Evolutionary conservation across 2,888 invertebrate genomes (phyloP).

Genomic region (Prosapia bicincta): DNA sequence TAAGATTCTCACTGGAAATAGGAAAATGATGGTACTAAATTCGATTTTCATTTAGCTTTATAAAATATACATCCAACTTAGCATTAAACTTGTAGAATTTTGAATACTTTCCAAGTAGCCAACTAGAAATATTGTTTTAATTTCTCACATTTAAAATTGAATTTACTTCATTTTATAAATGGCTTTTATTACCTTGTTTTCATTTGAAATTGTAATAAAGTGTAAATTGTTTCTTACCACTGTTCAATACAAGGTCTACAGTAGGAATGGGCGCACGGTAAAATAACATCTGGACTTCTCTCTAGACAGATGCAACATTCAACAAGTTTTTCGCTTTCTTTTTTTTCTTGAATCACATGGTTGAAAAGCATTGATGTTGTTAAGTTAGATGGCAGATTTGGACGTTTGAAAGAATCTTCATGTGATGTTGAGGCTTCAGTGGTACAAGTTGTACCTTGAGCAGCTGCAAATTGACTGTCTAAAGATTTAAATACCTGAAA

Average conservation of each 20-base stretch:
- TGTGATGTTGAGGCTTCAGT: conserved; percentile 8
- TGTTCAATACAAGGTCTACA: conserved; percentile 68
- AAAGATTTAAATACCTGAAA: conserved; percentile 36
- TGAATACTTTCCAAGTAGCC: too few species aligned
- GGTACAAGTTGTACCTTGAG: conserved; percentile 5
- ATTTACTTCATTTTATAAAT: too few species aligned
- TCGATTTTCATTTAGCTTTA: too few species aligned
- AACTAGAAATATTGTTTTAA: too few species aligned
- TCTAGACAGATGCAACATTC: conserved; percentile 74
- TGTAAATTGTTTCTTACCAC: conserved; percentile 53
- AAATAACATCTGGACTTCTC: conserved; percentile 60
- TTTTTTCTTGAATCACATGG: conserved; percentile 35
- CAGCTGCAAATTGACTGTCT: conserved; percentile 26
- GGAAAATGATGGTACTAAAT: too few species aligned
- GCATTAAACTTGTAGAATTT: too few species aligned
- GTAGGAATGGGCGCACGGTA: conserved; percentile 68
- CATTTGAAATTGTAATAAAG: too few species aligned
- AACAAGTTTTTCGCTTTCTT: conserved; percentile 40
- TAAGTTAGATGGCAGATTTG: conserved; percentile 8
- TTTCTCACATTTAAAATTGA: too few species aligned
- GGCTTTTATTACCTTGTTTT: too few species aligned
- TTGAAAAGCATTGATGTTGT: conserved; percentile 40
- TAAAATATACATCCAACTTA: too few species aligned
- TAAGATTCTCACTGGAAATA: too few species aligned
- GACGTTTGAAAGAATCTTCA: not conserved